Evolutionary conservation across 2,113 vertebrate species (phyloP), one percentile per base, ranked within the genome.

Genomic region (Mesembrinibis cayennensis): DNA sequence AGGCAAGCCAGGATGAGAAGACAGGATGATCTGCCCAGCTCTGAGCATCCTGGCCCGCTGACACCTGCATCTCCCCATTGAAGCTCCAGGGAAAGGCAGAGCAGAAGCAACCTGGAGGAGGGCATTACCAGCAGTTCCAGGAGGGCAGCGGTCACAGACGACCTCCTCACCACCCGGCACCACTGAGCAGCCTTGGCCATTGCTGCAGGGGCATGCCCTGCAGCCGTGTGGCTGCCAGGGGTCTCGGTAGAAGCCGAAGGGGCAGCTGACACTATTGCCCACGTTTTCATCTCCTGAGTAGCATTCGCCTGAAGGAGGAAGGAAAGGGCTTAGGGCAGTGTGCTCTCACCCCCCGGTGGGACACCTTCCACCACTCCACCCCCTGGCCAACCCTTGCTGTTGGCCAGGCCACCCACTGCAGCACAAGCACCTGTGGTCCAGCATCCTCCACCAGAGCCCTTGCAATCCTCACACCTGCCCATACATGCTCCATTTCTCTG

Each of bases 221-320:
- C 99, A 99, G 91, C 77, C 11, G 2, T 87, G 76, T 0, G 95
- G 98, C 79, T 91, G 95, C 6, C 44, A 72, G 0, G 98, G 98
- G 69, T 99, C 98, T 1, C 89, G 97, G 96, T 99, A 99, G 91
- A 97, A 99, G 13, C 99, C 98, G 0, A 97, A 55, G 30, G 98
- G 97, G 59, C 99, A 99, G 88, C 95, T 96, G 30, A 91, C 69
- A 12, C 79, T 93, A 1, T 90, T 90, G 74, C 77, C 97, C 38
- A 97, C 96, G 0, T 98, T 98, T 82, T 99, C 98, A 27, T 99
- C 99, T 71, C 98, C 98, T 0, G 99, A 98, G 77, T 98, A 99
- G 88, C 99, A 99, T 22, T 99, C 99, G 20, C 99, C 99, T 99
- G 96, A 44, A 71, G 21, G n/a, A 83, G 67, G 32, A 86, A 83